These are phyloP conservation scores for Bombus picipes DNA, from an alignment of 1,140 invertebrate genomes.

Conservation along the genomic window DNA sequence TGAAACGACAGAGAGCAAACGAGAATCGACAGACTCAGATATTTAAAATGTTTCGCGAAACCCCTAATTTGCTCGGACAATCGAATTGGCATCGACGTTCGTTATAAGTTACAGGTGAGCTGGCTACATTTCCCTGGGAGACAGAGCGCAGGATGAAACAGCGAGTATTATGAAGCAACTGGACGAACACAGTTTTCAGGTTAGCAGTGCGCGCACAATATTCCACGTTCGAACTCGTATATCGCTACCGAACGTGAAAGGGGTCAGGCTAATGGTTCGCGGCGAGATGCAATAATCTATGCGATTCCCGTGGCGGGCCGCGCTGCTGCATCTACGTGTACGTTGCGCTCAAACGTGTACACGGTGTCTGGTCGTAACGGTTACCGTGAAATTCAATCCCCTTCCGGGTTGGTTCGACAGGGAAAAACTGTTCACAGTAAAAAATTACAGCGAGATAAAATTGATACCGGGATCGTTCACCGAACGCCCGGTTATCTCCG, in stretches of 20 bases:
- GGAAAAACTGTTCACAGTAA: neutral
- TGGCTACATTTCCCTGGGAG: too few species aligned
- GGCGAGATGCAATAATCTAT: conserved; percentile 70
- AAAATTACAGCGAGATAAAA: neutral
- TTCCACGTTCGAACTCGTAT: conserved; percentile 34
- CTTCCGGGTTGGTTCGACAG: neutral
- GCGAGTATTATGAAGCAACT: neutral
- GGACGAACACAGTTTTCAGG: conserved; percentile 37
- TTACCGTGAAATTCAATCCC: conserved; percentile 40
- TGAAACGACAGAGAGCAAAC: too few species aligned
- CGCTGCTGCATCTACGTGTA: neutral
- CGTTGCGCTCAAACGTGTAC: conserved; percentile 1
- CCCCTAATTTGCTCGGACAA: too few species aligned
- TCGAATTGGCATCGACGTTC: too few species aligned
- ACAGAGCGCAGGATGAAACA: neutral
- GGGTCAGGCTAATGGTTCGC: conserved; percentile 69
- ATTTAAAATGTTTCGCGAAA: too few species aligned
- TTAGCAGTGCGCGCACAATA: conserved; percentile 24
- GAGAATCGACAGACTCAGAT: too few species aligned
- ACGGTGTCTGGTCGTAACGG: neutral
- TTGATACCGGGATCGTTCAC: neutral
- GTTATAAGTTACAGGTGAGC: too few species aligned
- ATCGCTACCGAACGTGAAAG: conserved; percentile 61
- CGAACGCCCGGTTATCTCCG: neutral
- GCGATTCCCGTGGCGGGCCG: conserved; percentile 57